Evolutionary conservation across 2,888 invertebrate genomes (phyloP), one percentile per base, ranked within the genome.

Genomic region (Drosophila phalerata): DNA sequence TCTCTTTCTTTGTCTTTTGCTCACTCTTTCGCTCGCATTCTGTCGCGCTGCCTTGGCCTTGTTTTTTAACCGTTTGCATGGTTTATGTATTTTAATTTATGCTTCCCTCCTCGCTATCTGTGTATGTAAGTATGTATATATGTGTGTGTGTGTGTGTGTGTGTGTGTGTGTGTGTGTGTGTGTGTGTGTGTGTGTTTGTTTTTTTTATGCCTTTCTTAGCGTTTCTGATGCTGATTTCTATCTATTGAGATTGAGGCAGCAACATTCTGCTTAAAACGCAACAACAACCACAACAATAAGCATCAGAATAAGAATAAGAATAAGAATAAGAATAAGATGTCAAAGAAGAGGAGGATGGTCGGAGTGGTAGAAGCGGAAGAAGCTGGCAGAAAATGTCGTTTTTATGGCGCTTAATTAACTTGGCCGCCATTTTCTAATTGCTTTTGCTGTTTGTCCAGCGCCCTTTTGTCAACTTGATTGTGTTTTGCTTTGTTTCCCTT

Each of bases 1-100:
- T 51, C 6, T 8, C 30, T 57, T 19, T 32, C 19, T 34, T 19
- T 19, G 19, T 11, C 13, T 17, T 22, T 40, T 0, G 15, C 45
- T 42, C 22, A 22, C 32, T 48, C 22, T 11, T 13, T 19, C 28
- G 17, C 17, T 56, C 22, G 40, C 19, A 19, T 25, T 34, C 17
- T 25, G 40, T 32, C 38, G 48, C 28, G 42, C 48, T 32, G 51
- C 47, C 53, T 57, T 83, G 78, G 71, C 86, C 79, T 76, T 80
- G 81, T 87, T 88, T 84, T 88, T 84, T 86, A 85, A 73, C 75
- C 81, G 64, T 85, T 85, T 69, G 76, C 76, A 73, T 72, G 69
- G 77, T 85, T 85, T 86, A 81, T 88, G 87, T 78, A 86, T 85
- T 85, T 85, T 85, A 85, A 85, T 85, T 85, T 85, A 88, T 85